Percentiles rank a stretch among this genome's conserved stretches.
phyloP scores from a whole-genome alignment of 2,797 vertebrate species.

The Pelodytes ibericus region DNA sequence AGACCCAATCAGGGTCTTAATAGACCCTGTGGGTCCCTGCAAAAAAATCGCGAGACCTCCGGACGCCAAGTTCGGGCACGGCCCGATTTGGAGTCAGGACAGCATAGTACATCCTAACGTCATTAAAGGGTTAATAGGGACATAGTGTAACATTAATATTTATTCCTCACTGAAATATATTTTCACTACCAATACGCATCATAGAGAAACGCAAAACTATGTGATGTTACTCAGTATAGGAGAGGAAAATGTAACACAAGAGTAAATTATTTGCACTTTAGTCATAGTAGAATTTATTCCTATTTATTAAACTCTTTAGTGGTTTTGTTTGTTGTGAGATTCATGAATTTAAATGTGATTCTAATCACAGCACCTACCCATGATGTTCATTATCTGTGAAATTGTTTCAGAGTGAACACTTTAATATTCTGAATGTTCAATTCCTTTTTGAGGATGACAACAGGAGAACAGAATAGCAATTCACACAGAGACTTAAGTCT shows the following conservation, averaged over 20 bases:
- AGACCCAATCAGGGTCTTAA: too few relatives aligned
- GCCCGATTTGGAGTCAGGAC: too few relatives aligned
- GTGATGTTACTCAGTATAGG: too few relatives aligned
- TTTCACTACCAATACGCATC: too few relatives aligned
- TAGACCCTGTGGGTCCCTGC: too few relatives aligned
- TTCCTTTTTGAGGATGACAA: slow-evolving; percentile 23
- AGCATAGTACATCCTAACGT: too few relatives aligned
- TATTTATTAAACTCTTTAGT: slow-evolving; percentile 36
- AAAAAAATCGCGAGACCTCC: too few relatives aligned
- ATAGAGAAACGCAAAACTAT: too few relatives aligned
- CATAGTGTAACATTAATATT: too few relatives aligned
- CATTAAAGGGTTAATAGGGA: too few relatives aligned
- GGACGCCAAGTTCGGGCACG: too few relatives aligned
- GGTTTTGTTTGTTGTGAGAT: slow-evolving; percentile 39
- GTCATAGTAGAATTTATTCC: slow-evolving; percentile 6
- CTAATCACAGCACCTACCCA: slow-evolving; percentile 41
- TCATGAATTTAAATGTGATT: slow-evolving; percentile 54
- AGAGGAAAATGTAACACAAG: background rate
- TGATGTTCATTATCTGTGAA: slow-evolving; percentile 52
- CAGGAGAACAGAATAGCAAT: slow-evolving; percentile 20
- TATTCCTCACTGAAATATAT: too few relatives aligned
- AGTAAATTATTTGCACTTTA: background rate
- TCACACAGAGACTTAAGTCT: background rate
- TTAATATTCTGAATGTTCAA: slow-evolving; percentile 32
- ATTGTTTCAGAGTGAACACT: slow-evolving; percentile 49